Evolutionary conservation across 92 coral and sea anemone genomes (phyloP), one percentile per base, ranked within the genome.

Genomic region (Zoanthus sociatus): DNA sequence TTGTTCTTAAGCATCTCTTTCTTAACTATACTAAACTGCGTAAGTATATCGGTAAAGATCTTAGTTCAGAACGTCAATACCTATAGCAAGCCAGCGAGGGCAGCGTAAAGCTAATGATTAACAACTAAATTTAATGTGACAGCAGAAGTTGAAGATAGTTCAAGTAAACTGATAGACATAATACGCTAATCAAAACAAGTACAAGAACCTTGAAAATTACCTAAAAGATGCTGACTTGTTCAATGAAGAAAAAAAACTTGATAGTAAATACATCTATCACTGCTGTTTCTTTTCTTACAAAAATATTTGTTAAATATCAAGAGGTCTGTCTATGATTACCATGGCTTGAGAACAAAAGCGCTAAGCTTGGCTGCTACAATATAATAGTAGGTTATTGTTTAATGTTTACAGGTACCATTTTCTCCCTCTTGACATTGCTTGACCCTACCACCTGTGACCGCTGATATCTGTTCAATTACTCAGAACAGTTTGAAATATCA

Each of bases 341-440:
- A 10, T 53, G 66, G 66, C 66, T 58, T 58, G 66, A 58, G 66
- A 11, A 58, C 66, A 58, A 58, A 58, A 58, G 66, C 11, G 2
- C 9, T 53, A 53, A 53, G 58, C n/a, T 58, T 58, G 1, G 66
- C 14, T 14, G 66, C 66, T 1, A 18, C 14, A 18, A 1, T 53
- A 58, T 1, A 11, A 18, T 58, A 58, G 66, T 14, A 58, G 66
- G 66, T 14, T 11, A 58, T 58, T 58, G 16, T 14, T 11, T 11
- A 58, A 56, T 37, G 50, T 79, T 67, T 20, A 67, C 73, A 45
- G 46, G 75, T 64, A 9, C 15, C 31, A 5, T 20, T 42, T 20
- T 81, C 45, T 51, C 16, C 26, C 85, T 17, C 63, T 81, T 81
- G 26, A 66, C 74, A 66, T 13, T 12, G 85, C 56, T 32, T 78